Evolutionary conservation across 1,140 invertebrate genomes (phyloP), one percentile per base, ranked within the genome.

Genomic region (Drosophila lini): DNA sequence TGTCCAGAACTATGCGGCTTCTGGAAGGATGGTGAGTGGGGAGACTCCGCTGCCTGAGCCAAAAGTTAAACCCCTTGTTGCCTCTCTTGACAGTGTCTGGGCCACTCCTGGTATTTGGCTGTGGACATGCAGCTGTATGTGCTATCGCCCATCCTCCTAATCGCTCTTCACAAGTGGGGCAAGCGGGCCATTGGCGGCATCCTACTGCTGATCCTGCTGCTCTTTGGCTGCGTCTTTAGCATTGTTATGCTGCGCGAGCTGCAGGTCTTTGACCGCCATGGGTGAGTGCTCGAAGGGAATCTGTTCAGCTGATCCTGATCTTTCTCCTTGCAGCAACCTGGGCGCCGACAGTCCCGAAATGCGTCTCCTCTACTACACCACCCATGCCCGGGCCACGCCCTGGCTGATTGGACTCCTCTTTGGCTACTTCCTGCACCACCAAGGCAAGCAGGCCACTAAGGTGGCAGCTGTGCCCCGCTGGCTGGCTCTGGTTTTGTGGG

Each of bases 61-160:
- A 31, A 0, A 36, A 7, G 22, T 5, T 45, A 13, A 47, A 28
- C 3, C n/a, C 2, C 7, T 3, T 19, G n/a, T n/a, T 0, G 25
- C 19, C 25, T 45, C 11, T 3, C 16, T 13, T 93, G 93, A 48
- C 92, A 97, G 97, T 98, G 97, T 81, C 96, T 98, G 95, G 96
- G 96, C 44, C 97, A 97, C 93, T 95, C 96, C 0, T 98, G 97
- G 97, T 98, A 98, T 80, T 93, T 98, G 56, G 95, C 97, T 1
- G 96, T 96, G 53, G 97, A 98, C 85, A 97, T 97, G 75, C 97
- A 98, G 90, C 93, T 97, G 56, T 97, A 96, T 86, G 93, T 97
- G 50, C 86, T 97, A 5, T 95, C 96, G 13, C 95, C 96, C 0
- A 91, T 97, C 16, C 93, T 98, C 44, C 94, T 97, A 60, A 95